phyloP scores from a whole-genome alignment of 2,113 vertebrate species.

The Gavialis gangeticus region DNA sequence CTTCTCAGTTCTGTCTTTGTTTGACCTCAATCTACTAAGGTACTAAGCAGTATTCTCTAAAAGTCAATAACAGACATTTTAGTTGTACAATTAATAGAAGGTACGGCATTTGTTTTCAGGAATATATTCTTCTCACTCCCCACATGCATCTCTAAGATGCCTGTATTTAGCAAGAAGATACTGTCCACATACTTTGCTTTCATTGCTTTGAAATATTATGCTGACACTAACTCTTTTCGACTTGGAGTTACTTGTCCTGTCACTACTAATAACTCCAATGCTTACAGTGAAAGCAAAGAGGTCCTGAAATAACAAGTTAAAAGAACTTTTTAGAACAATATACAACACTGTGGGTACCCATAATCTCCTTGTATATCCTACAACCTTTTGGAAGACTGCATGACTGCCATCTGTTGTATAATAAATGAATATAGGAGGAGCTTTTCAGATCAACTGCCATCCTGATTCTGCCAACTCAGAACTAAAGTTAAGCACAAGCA shows the following conservation, averaged over 20 bases:
- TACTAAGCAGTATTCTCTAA: not conserved
- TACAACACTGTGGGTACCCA: accelerated
- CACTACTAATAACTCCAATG: not conserved
- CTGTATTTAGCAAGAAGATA: too few species aligned
- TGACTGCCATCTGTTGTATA: not conserved
- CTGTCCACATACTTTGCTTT: not conserved
- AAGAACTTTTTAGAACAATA: slow-evolving; percentile 24
- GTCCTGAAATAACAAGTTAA: slow-evolving; percentile 37
- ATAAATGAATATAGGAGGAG: not conserved
- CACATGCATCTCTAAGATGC: too few species aligned
- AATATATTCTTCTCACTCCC: too few species aligned
- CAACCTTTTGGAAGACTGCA: not conserved
- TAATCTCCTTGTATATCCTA: accelerated
- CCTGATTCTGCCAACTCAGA: not conserved
- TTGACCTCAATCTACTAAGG: not conserved
- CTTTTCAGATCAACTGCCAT: not conserved
- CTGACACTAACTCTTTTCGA: not conserved
- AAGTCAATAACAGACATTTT: not conserved
- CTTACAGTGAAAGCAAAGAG: not conserved
- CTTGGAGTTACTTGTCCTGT: accelerated
- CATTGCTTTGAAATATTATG: not conserved
- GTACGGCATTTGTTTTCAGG: not conserved
- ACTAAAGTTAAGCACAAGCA: not conserved
- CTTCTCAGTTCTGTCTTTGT: not conserved
- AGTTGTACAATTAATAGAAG: not conserved